Conservation (phyloP, 2,797 vertebrate genomes). For the Danio kyathit region DNA sequence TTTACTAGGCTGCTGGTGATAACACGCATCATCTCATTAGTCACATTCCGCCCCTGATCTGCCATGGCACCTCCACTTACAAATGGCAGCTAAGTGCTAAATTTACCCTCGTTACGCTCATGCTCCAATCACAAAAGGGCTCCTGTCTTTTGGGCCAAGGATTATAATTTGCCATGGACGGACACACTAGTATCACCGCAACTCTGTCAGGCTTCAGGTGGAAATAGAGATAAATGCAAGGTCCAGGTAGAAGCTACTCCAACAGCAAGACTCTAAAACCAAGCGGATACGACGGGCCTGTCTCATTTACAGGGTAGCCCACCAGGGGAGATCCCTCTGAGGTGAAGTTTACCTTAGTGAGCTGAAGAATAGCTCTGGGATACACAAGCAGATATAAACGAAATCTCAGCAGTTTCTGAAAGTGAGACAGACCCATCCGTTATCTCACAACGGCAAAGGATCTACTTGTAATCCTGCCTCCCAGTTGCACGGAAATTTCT, state of each 20-base stretch:
- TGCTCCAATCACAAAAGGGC: slow-evolving; percentile 38
- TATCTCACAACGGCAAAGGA: slow-evolving; percentile 44
- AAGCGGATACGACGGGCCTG: slow-evolving; percentile 64
- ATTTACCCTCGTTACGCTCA: slow-evolving; percentile 42
- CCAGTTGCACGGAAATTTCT: slow-evolving; percentile 61
- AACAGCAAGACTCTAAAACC: slow-evolving; percentile 44
- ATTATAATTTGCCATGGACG: slow-evolving; percentile 62
- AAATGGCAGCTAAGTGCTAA: slow-evolving; percentile 45
- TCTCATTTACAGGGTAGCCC: slow-evolving; percentile 56
- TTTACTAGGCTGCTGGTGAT: slow-evolving; percentile 57
- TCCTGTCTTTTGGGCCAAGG: slow-evolving; percentile 27
- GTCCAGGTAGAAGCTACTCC: slow-evolving; percentile 54
- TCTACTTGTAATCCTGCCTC: slow-evolving; percentile 62
- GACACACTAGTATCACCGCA: slow-evolving; percentile 53
- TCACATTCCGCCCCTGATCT: slow-evolving; percentile 44
- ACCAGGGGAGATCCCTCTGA: slow-evolving; percentile 21
- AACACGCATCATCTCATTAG: slow-evolving; percentile 59
- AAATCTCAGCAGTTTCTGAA: slow-evolving; percentile 6
- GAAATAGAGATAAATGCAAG: slow-evolving; percentile 67
- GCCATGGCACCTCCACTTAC: slow-evolving; percentile 52
- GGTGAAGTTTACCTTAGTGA: slow-evolving; percentile 10
- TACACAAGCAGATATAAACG: neutral
- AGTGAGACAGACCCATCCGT: slow-evolving; percentile 28
- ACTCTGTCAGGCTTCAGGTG: slow-evolving; percentile 53
- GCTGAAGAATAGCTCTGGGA: slow-evolving; percentile 21